phyloP scores from a whole-genome alignment of 1,140 invertebrate species.

The Hycleus cichorii region DNA sequence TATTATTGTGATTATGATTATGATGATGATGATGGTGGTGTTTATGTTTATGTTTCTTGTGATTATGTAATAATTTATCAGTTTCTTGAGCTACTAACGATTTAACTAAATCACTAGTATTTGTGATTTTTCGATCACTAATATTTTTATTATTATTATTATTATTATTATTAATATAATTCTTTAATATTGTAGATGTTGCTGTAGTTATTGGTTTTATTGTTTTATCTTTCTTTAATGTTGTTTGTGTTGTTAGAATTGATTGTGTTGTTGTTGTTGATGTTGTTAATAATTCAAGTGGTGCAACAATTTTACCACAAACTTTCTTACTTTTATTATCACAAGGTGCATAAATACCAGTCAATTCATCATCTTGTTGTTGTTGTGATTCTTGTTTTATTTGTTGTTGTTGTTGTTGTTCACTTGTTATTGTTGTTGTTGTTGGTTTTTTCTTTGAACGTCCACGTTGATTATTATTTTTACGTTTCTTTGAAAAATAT shows the following conservation, averaged over 20 bases:
- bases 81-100: conserved; percentile 26
- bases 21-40: conserved; percentile 25
- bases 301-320: conserved; percentile 34
- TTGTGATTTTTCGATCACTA: neutral
- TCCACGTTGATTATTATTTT: conserved; percentile 2
- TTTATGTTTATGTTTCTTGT: conserved; percentile 25
- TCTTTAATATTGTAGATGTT: neutral
- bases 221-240: neutral
- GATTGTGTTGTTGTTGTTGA: too few species aligned
- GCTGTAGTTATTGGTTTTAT: too few species aligned
- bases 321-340: conserved; percentile 32
- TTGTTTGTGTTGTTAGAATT: neutral
- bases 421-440: neutral
- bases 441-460: neutral
- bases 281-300: conserved; percentile 12
- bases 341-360: conserved; percentile 23
- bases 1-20: conserved; percentile 22
- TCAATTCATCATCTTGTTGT: conserved; percentile 18
- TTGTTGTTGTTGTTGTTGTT: neutral
- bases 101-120: conserved; percentile 28
- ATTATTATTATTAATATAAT: neutral
- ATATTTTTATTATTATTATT: too few species aligned
- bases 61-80: conserved; percentile 23
- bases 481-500: conserved; percentile 16
- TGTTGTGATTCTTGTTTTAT: neutral